Evolutionary conservation across 1,140 invertebrate species (phyloP).

Genomic region (Trichogramma pretiosum): DNA sequence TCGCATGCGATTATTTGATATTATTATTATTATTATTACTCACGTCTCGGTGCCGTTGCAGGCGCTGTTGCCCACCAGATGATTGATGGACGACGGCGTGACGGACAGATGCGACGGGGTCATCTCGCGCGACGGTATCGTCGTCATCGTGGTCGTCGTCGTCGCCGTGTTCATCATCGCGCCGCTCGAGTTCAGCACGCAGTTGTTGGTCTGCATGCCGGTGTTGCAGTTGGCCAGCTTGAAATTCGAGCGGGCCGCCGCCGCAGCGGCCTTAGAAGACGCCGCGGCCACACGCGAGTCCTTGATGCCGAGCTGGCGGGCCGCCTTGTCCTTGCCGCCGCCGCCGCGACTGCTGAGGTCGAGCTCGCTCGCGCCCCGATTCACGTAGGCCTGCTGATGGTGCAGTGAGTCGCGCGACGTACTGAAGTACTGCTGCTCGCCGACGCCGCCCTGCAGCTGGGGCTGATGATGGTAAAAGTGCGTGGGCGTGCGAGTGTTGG

Average conservation of each 20-base stretch:
- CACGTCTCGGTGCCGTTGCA: slow-evolving; percentile 63
- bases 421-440: slow-evolving; percentile 51
- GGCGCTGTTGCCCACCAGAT: slow-evolving; percentile 51
- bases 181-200: too few species aligned
- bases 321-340: slow-evolving; percentile 51
- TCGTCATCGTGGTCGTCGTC: too few species aligned
- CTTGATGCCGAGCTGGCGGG: too few species aligned
- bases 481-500: slow-evolving; percentile 37
- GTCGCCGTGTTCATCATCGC: too few species aligned
- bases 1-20: too few species aligned
- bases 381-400: slow-evolving; percentile 62
- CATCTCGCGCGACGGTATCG: slow-evolving; percentile 50
- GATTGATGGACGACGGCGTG: slow-evolving; percentile 53
- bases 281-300: too few species aligned
- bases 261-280: slow-evolving; percentile 61
- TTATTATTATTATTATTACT: too few species aligned
- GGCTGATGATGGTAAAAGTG: slow-evolving; percentile 41
- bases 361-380: slow-evolving; percentile 60
- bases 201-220: slow-evolving; percentile 38
- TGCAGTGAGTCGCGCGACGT: slow-evolving; percentile 67
- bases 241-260: slow-evolving; percentile 51
- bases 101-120: slow-evolving; percentile 53
- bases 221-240: slow-evolving; percentile 56
- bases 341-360: slow-evolving; percentile 61
- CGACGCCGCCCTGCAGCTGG: slow-evolving; percentile 34